A percentile compares a stretch with the other conserved stretches of the same genome.
phyloP scores from a whole-genome alignment of 2,888 invertebrate species.

The Cephus sareptanus region DNA sequence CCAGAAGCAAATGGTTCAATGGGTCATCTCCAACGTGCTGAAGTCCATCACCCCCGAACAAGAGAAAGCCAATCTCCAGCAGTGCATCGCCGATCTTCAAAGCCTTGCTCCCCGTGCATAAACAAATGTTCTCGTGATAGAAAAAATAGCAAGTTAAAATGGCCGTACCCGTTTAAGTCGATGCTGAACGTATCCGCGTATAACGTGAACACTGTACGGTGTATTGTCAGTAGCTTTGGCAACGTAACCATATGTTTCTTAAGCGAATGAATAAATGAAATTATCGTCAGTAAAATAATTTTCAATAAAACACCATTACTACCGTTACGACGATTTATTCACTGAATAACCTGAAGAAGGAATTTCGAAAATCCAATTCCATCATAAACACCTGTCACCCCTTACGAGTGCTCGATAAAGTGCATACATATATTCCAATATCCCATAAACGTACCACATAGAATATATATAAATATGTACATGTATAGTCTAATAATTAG shows the following conservation, averaged over 20 bases:
- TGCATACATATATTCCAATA: not conserved
- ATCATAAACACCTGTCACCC: not conserved
- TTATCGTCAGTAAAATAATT: not conserved
- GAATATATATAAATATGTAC: not conserved
- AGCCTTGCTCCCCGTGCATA: slow-evolving; percentile 71
- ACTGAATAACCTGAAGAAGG: not conserved
- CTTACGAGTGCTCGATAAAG: not conserved
- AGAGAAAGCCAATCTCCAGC: slow-evolving; percentile 89
- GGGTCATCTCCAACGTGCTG: slow-evolving; percentile 87
- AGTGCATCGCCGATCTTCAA: slow-evolving; percentile 88
- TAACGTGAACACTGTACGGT: not conserved
- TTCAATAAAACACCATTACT: not conserved
- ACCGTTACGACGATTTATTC: not conserved
- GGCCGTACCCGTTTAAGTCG: not conserved
- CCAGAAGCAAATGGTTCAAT: slow-evolving; percentile 94
- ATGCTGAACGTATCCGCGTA: not conserved
- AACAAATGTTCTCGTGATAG: slow-evolving; percentile 36
- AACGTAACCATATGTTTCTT: not conserved
- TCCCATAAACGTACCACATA: not conserved
- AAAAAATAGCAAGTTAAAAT: slow-evolving; percentile 30
- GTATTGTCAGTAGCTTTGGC: not conserved
- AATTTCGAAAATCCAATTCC: not conserved
- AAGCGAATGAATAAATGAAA: not conserved
- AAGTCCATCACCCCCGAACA: slow-evolving; percentile 93
- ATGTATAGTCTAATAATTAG: not conserved